Evolutionary conservation across 2,888 invertebrate species (phyloP).

Genomic region (Drosophila quinaria): DNA sequence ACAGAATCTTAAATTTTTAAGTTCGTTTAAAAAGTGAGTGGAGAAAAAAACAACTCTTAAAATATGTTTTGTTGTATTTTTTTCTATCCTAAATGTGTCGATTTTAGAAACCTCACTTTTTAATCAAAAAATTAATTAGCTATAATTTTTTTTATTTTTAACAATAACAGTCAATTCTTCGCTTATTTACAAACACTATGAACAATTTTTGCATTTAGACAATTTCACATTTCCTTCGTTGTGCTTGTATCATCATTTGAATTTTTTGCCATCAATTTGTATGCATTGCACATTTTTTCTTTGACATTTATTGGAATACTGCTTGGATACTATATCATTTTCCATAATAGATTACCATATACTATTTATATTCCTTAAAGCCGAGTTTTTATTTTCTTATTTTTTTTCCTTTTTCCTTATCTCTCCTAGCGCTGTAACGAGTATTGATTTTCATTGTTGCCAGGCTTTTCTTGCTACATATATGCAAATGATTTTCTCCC

Average conservation of each 20-base stretch:
- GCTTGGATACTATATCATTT: slow-evolving; percentile 16
- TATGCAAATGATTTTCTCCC: slow-evolving; percentile 24
- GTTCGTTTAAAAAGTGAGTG: background rate
- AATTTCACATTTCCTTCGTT: background rate
- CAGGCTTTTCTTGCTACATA: slow-evolving; percentile 23
- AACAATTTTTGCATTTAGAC: no score
- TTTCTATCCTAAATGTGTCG: no score
- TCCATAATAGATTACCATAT: slow-evolving; percentile 22
- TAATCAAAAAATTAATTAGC: no score
- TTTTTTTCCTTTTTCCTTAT: background rate
- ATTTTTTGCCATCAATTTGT: slow-evolving; percentile 16
- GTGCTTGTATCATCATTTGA: background rate
- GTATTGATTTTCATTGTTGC: slow-evolving; percentile 31
- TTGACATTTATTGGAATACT: slow-evolving; percentile 24
- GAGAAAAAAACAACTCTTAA: background rate
- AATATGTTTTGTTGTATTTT: background rate
- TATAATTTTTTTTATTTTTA: no score
- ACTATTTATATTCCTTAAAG: background rate
- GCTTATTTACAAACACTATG: no score
- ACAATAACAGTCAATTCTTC: no score
- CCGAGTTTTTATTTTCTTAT: no score
- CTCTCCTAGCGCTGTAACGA: slow-evolving; percentile 17
- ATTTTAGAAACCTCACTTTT: no score
- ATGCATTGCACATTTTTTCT: slow-evolving; percentile 14
- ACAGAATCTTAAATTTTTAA: background rate